phyloP scores from a whole-genome alignment of 30 jellyfish, hydroid and myxozoan species.

The Morbakka virulenta region DNA sequence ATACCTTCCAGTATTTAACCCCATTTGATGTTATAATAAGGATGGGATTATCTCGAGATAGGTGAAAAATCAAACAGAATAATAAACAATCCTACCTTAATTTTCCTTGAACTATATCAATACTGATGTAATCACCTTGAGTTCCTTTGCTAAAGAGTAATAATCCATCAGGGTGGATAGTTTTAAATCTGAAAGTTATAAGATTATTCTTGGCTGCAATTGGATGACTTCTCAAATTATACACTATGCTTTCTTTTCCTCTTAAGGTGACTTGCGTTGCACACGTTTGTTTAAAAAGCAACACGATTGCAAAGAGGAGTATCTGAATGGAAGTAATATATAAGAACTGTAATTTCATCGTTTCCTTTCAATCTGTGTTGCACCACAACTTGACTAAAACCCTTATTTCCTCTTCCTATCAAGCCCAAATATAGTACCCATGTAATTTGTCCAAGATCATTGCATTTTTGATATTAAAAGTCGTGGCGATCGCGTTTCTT shows the following conservation, averaged over 20 bases:
- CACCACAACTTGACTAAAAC: background rate
- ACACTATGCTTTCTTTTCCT: constrained; percentile 41
- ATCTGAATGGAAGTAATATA: background rate
- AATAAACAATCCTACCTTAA: constrained; percentile 44
- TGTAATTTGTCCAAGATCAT: background rate
- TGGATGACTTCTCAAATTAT: constrained; percentile 40
- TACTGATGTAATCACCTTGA: constrained; percentile 63
- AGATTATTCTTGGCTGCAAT: constrained; percentile 46
- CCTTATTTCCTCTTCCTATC: background rate
- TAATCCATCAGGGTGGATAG: constrained; percentile 87
- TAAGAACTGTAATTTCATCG: background rate
- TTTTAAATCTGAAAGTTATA: constrained; percentile 76
- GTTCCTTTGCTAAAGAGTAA: constrained; percentile 78
- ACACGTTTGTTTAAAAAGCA: background rate
- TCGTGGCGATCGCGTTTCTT: too few relatives aligned
- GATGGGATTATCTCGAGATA: too few relatives aligned
- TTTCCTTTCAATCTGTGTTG: background rate
- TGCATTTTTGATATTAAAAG: too few relatives aligned
- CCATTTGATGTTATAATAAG: too few relatives aligned
- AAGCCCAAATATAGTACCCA: background rate
- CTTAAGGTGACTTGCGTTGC: constrained; percentile 36
- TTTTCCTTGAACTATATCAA: constrained; percentile 60
- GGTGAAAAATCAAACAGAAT: too few relatives aligned
- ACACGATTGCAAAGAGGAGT: background rate
- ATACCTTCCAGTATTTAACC: too few relatives aligned